Conservation (phyloP, 2,888 invertebrate species). For the Tenthredo amoena region DNA sequence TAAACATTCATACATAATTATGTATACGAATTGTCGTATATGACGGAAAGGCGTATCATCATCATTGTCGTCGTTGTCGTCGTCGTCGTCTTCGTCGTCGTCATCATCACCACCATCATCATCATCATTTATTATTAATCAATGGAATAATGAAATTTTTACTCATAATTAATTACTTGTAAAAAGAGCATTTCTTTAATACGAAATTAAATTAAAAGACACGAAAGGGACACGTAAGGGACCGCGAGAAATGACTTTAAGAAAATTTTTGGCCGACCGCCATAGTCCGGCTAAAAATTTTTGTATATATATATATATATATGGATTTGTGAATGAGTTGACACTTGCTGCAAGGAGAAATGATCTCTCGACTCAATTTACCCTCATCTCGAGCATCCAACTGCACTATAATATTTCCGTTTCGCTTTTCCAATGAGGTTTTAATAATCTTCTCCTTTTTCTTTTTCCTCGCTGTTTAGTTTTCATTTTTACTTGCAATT, state of each 20-base stretch:
- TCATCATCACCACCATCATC: background rate
- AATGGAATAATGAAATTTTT: constrained; percentile 8
- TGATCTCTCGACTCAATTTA: background rate
- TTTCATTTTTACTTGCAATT: background rate
- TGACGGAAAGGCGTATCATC: constrained; percentile 57
- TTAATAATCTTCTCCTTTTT: background rate
- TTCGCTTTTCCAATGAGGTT: background rate
- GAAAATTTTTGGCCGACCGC: background rate
- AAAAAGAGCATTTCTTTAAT: background rate
- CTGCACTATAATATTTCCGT: background rate
- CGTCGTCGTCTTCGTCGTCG: background rate
- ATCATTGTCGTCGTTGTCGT: constrained; percentile 19
- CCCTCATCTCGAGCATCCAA: background rate
- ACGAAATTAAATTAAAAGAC: constrained; percentile 30
- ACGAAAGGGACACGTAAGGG: background rate
- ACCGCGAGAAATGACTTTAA: background rate
- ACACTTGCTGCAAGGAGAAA: background rate
- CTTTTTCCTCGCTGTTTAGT: background rate
- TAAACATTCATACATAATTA: constrained; percentile 79
- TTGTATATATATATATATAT: background rate
- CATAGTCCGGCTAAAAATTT: constrained; percentile 10
- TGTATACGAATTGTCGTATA: constrained; percentile 67
- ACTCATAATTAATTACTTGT: background rate
- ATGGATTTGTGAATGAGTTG: constrained; percentile 46
- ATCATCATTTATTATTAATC: background rate